Percentiles rank a stretch among this genome's conserved stretches.
Evolutionary conservation across 1,140 invertebrate genomes (phyloP).

Genomic region (Pogonus chalceus): DNA sequence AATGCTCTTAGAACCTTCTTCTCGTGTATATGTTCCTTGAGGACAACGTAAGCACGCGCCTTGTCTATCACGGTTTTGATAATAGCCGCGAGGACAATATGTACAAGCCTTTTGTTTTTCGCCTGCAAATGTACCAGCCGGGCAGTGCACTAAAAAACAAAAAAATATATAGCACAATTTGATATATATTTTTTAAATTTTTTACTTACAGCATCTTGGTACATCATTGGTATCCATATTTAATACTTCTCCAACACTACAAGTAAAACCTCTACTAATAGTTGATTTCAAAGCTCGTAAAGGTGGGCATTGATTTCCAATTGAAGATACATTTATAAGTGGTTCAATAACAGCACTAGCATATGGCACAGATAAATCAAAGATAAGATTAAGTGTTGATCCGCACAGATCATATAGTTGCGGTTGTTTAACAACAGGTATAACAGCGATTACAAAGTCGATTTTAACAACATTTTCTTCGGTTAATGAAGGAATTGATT

Average conservation of each 20-base stretch:
- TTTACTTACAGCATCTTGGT: conserved; percentile 76
- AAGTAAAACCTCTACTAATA: conserved; percentile 82
- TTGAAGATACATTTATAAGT: conserved; percentile 75
- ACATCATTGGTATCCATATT: conserved; percentile 86
- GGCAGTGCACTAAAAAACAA: conserved; percentile 72
- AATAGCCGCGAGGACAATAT: conserved; percentile 81
- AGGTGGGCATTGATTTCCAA: conserved; percentile 85
- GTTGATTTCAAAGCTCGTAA: conserved; percentile 75
- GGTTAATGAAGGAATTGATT: conserved; percentile 60
- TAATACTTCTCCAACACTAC: conserved; percentile 84
- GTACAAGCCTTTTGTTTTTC: conserved; percentile 79
- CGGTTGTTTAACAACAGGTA: conserved; percentile 75
- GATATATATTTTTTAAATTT: neutral
- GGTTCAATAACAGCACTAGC: conserved; percentile 85
- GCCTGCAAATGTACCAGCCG: conserved; percentile 86
- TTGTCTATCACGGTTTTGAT: conserved; percentile 85
- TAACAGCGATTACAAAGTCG: conserved; percentile 78
- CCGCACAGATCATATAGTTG: conserved; percentile 91
- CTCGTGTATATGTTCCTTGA: conserved; percentile 80
- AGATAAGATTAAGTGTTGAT: conserved; percentile 84
- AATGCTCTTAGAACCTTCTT: conserved; percentile 77
- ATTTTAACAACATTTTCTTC: conserved; percentile 83
- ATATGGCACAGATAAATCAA: conserved; percentile 85
- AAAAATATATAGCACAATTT: conserved; percentile 9
- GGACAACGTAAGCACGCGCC: conserved; percentile 81